Base-by-base conservation (phyloP, 2,888 invertebrate genomes). In the Protula sp. region DNA sequence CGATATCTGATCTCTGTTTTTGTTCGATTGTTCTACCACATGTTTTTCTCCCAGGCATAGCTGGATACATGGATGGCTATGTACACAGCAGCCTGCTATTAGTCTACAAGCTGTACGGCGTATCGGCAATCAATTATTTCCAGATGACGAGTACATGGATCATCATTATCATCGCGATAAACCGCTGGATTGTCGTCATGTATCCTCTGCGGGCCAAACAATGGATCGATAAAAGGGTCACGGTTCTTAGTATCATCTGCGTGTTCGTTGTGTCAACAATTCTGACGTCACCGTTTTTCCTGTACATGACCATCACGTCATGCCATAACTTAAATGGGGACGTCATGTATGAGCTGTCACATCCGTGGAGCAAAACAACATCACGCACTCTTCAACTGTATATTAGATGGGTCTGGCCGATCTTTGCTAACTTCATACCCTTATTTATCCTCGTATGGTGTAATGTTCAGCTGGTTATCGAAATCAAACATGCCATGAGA, bases 81-180 rank as follows among this genome's bases (percentile, higher is more conserved):
- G 19, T 14, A 9, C 9, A 38, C 9, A 38, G 38, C 19, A 38
- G 9, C 9, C 19, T 9, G 38, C 9, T 38, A 14, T 19, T 38
- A 14, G 38, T 9, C 50, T 50, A 50, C 50, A 9, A 24, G 50
- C 14, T 50, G 24, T 50, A n/a, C 24, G 50, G 50, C 24, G 24
- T 50, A 5, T 19, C 14, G 14, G 5, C 24, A 4, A 50, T 50
- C 50, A 50, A 50, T 24, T 26, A 22, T 4, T 50, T 50, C 24
- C 50, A n/a, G 19, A 50, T 50, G 50, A 50, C 50, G 22, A n/a
- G 19, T 24, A 50, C 50, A 19, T 50, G 50, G 50, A 50, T 50
- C 9, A 50, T 50, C 9, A 22, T 50, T 4, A 50, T 50, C 50
- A 50, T 50, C 24, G 50, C 50, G 5, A 26, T 50, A 4, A 50